phyloP scores from a whole-genome alignment of 1,140 invertebrate genomes.

The Listronotus bonariensis region DNA sequence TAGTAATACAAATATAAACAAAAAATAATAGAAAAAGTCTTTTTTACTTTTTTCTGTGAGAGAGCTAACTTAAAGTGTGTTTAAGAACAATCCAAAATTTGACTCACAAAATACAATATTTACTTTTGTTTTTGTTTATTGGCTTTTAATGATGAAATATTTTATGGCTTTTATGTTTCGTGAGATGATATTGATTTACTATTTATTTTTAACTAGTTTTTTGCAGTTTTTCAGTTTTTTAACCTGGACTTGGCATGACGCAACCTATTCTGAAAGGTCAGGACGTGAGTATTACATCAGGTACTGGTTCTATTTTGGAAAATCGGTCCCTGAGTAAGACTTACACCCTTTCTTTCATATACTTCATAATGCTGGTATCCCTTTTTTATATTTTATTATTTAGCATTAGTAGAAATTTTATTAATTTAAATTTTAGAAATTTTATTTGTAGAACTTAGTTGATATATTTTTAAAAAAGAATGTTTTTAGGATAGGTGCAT shows the following conservation, averaged over 20 bases:
- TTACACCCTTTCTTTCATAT: conserved; percentile 59
- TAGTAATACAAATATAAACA: no score
- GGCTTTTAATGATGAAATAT: conserved; percentile 5
- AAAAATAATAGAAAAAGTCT: no score
- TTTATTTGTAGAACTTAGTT: no score
- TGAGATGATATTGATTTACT: conserved; percentile 14
- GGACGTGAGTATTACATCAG: conserved; percentile 97
- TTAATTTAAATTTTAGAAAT: no score
- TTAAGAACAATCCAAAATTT: no score
- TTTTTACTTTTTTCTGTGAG: no score
- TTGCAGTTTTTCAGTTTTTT: conserved; percentile 45
- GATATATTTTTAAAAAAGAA: no score
- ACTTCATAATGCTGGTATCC: conserved; percentile 38
- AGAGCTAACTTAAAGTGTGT: no score
- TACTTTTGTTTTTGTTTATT: conserved; percentile 10
- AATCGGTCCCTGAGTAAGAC: conserved; percentile 85
- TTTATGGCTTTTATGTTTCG: conserved; percentile 16
- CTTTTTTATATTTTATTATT: conserved; percentile 29
- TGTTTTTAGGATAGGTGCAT: no score
- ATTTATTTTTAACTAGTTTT: conserved; percentile 44
- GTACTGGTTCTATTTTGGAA: conserved; percentile 78
- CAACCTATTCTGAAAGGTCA: conserved; percentile 51
- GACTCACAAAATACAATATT: no score
- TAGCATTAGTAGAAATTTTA: conserved; percentile 12
- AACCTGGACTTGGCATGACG: conserved; percentile 47